These are phyloP conservation scores for Episyrphus balteatus DNA, from an alignment of 1,140 invertebrate species.

Conservation along the genomic window DNA sequence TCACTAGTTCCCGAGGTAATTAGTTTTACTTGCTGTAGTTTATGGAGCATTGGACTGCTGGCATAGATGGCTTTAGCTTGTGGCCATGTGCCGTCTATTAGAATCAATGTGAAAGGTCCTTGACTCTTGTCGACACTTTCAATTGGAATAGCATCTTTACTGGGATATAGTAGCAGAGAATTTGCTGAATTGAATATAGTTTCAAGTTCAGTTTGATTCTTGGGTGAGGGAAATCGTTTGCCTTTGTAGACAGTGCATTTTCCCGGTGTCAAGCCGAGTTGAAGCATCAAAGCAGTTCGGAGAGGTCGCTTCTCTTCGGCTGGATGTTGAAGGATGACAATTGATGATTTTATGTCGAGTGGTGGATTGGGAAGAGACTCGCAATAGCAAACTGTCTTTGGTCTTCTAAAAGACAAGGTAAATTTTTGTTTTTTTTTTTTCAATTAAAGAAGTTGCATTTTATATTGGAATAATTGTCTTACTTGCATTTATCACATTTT, in stretches of 20 bases:
- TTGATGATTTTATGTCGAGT: conserved; percentile 51
- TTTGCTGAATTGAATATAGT: conserved; percentile 56
- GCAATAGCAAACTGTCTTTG: conserved; percentile 82
- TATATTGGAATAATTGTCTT: conserved; percentile 22
- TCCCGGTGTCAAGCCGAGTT: conserved; percentile 55
- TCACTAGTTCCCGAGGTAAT: conserved; percentile 58
- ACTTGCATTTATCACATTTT: conserved; percentile 60
- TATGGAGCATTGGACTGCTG: conserved; percentile 54
- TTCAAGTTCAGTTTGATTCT: conserved; percentile 50
- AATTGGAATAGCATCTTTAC: conserved; percentile 47
- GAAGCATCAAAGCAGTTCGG: conserved; percentile 79
- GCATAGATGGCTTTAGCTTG: conserved; percentile 82
- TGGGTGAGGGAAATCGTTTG: conserved; percentile 65
- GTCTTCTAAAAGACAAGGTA: conserved; percentile 52
- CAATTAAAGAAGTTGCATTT: conserved; percentile 3
- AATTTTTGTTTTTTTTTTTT: conserved; percentile 5
- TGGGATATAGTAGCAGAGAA: conserved; percentile 74
- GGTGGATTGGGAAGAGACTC: conserved; percentile 58
- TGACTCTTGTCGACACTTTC: conserved; percentile 36
- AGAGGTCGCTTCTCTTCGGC: conserved; percentile 83
- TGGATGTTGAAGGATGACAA: conserved; percentile 84
- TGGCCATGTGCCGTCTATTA: conserved; percentile 90
- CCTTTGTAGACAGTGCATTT: conserved; percentile 72
- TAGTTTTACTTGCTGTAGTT: conserved; percentile 64
- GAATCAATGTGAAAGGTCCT: conserved; percentile 61